Conservation (phyloP, 2,888 invertebrate species). For the Rhorus exstirpatorius region DNA sequence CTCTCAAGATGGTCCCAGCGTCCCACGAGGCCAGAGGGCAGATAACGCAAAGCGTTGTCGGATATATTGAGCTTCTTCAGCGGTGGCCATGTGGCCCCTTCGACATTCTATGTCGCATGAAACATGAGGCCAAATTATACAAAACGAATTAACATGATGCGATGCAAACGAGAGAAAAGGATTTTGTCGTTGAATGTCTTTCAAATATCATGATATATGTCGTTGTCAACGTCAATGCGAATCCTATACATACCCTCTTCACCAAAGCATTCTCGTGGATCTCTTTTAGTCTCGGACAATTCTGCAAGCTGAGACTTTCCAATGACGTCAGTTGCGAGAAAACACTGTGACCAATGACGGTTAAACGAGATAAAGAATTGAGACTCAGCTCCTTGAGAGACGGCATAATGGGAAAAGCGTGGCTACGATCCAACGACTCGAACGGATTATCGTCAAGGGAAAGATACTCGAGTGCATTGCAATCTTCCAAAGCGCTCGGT, state of each 20-base stretch:
- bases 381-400: slow-evolving; percentile 90
- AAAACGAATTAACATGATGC: not conserved
- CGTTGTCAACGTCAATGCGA: too few species aligned
- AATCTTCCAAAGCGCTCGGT: slow-evolving; percentile 89
- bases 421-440: slow-evolving; percentile 86
- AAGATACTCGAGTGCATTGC: slow-evolving; percentile 88
- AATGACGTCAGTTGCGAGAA: slow-evolving; percentile 88
- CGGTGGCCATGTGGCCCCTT: slow-evolving; percentile 89
- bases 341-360: slow-evolving; percentile 87
- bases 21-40: slow-evolving; percentile 89
- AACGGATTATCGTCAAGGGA: slow-evolving; percentile 92
- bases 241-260: slow-evolving; percentile 80
- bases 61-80: slow-evolving; percentile 90
- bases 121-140: slow-evolving; percentile 19
- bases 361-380: slow-evolving; percentile 89
- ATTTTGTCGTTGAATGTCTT: slow-evolving; percentile 9
- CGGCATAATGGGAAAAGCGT: slow-evolving; percentile 89
- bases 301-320: slow-evolving; percentile 88
- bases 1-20: slow-evolving; percentile 91
- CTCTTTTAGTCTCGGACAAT: slow-evolving; percentile 88
- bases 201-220: too few species aligned
- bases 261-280: slow-evolving; percentile 89
- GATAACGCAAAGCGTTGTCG: slow-evolving; percentile 90
- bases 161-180: not conserved
- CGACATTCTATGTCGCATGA: slow-evolving; percentile 66